phyloP scores from a whole-genome alignment of 2,888 invertebrate genomes.

The Harpalus rubripes region DNA sequence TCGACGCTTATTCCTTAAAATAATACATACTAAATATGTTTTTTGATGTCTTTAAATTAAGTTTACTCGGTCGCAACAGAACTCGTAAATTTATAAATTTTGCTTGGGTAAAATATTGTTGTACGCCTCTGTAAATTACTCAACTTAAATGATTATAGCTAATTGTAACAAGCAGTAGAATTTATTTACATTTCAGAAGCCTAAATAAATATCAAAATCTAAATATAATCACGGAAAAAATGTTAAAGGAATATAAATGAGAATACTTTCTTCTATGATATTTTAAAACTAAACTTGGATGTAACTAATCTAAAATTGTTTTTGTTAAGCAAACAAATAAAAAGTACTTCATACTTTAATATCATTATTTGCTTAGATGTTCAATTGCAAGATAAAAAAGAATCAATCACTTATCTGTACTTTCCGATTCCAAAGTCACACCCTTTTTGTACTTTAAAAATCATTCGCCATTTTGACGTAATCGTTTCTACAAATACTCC shows the following conservation, averaged over 20 bases:
- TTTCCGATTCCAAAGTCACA: slow-evolving; percentile 23
- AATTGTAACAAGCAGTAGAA: slow-evolving; percentile 19
- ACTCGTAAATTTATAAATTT: too few relatives aligned
- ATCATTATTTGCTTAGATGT: slow-evolving; percentile 41
- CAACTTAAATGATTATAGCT: slow-evolving; percentile 1
- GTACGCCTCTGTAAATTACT: slow-evolving; percentile 8
- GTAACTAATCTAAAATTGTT: slow-evolving; percentile 10
- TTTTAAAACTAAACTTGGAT: slow-evolving; percentile 3
- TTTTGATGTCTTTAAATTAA: too few relatives aligned
- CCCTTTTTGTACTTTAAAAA: slow-evolving; percentile 12
- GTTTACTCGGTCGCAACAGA: too few relatives aligned
- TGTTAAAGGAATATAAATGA: not conserved
- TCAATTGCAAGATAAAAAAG: slow-evolving; percentile 27
- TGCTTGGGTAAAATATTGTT: too few relatives aligned
- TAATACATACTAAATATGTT: too few relatives aligned
- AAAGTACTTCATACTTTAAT: slow-evolving; percentile 2
- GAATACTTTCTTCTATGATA: slow-evolving; percentile 5
- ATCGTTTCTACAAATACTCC: not conserved
- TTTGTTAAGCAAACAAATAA: slow-evolving; percentile 25
- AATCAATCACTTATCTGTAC: slow-evolving; percentile 16
- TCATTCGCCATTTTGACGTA: not conserved
- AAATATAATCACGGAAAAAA: slow-evolving; percentile 37
- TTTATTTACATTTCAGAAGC: slow-evolving; percentile 23
- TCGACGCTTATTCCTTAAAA: too few relatives aligned
- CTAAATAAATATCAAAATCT: not conserved